Evolutionary conservation across 1,140 invertebrate species (phyloP).

Genomic region (Ridgeia piscesae): DNA sequence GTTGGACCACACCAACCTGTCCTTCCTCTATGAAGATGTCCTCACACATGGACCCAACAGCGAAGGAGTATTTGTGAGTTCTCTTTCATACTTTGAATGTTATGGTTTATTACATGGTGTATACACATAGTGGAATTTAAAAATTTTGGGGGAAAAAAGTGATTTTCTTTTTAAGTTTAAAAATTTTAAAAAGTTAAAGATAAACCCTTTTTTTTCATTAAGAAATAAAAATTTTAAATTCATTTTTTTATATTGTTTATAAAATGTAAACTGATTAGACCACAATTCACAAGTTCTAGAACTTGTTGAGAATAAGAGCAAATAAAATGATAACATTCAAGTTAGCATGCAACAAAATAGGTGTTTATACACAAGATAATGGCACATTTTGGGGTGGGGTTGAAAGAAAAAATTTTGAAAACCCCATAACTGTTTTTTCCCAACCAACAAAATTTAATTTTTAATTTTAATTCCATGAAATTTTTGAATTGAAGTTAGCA

Average conservation of each 20-base stretch:
- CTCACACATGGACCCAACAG: constrained; percentile 30
- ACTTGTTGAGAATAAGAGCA: not conserved
- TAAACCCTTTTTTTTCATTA: not conserved
- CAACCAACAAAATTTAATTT: too few relatives aligned
- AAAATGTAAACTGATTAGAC: not conserved
- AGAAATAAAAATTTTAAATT: not conserved
- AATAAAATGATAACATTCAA: not conserved
- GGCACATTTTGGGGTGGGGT: not conserved
- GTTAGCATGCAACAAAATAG: too few relatives aligned
- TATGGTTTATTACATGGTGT: not conserved
- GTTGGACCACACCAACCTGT: constrained; percentile 50
- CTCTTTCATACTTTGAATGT: constrained; percentile 2
- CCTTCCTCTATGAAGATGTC: constrained; percentile 56
- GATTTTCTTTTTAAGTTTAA: not conserved
- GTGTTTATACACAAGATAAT: too few relatives aligned
- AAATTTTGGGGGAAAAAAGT: not conserved
- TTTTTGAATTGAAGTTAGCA: too few relatives aligned
- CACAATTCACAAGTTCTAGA: not conserved
- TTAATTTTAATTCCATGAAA: too few relatives aligned
- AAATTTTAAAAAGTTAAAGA: not conserved
- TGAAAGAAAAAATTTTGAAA: too few relatives aligned
- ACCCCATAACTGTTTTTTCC: too few relatives aligned
- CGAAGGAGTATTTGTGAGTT: constrained; percentile 33
- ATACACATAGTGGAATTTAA: not conserved
- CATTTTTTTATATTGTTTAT: not conserved